Evolutionary conservation across 1,140 invertebrate genomes (phyloP).

Genomic region (Brachionus rubens): DNA sequence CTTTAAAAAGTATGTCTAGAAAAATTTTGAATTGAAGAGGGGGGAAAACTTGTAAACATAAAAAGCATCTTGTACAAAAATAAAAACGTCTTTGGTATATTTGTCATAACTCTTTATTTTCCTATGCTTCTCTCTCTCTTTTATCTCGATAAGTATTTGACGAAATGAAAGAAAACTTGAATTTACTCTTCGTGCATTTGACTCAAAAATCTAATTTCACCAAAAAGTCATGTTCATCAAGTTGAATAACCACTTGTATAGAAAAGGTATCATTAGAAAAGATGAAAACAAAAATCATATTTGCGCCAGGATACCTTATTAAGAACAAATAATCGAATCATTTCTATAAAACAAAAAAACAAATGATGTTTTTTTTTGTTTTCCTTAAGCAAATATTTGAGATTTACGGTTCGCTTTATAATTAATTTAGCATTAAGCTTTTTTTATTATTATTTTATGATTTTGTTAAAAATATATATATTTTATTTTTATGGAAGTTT

Average conservation of each 20-base stretch:
- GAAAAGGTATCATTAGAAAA: background rate
- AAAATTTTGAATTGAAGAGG: background rate
- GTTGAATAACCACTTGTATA: constrained; percentile 32
- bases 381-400: constrained; percentile 34
- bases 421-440: background rate
- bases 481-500: background rate
- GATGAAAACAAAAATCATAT: constrained; percentile 10
- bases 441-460: background rate
- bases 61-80: background rate
- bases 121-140: too few relatives aligned
- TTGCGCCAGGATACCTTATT: constrained; percentile 33
- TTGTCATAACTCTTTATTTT: too few relatives aligned
- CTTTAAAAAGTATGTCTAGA: constrained; percentile 8
- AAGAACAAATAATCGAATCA: constrained; percentile 34
- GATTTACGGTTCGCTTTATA: constrained; percentile 42
- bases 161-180: background rate
- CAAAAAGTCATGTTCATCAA: background rate
- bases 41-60: constrained; percentile 21
- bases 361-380: background rate
- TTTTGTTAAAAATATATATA: background rate
- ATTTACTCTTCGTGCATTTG: constrained; percentile 38
- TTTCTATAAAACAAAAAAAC: constrained; percentile 17
- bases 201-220: background rate
- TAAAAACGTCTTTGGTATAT: background rate
- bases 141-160: constrained; percentile 27